Evolutionary conservation across 2,113 vertebrate genomes (phyloP), one percentile per base, ranked within the genome.

Genomic region (Percopsis transmontana): DNA sequence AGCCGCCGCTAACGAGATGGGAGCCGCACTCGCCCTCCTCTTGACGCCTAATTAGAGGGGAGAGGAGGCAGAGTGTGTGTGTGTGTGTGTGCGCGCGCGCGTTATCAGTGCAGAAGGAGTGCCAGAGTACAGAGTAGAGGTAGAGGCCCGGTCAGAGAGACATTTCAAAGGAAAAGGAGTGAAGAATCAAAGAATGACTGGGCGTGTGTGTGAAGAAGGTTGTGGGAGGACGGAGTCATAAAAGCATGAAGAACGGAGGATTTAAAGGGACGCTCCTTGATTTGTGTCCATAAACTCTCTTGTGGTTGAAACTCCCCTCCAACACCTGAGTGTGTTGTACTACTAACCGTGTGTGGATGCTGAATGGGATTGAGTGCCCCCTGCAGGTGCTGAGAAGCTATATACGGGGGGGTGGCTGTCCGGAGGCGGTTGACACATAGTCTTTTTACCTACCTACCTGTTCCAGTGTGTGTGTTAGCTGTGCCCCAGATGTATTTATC

Each of bases 21-120:
- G 61, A 51, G 70, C 51, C 74, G 66, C 52, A 55, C 57, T 76
- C 19, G 0, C 38, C 61, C 53, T 48, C 62, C 56, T 55, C 20
- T n/a, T 70, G 77, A 75, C 18, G 62, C 55, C 62, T 84, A 86
- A 85, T 89, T 82, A 87, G 66, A 85, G 48, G 77, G 79, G 66
- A 79, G 72, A 74, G 65, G 62, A 83, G 78, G 80, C 84, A 55
- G 73, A 54, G 74, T 76, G 57, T 59, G 57, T 21, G 10, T 42
- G 5, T 15, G n/a, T 39, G 54, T 44, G 18, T 47, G 4, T 21
- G 33, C 52, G 62, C 41, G 33, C 15, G 63, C 74, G 78, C 13
- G 14, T 65, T 54, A 51, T 57, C 67, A 21, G 61, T 14, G 18
- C 6, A 20, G 41, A 64, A 69, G 68, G 53, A 77, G 69, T 8